These are phyloP conservation scores for Mormyrus proboscirostris DNA, from an alignment of 2,797 vertebrate species.

Conservation along the genomic window DNA sequence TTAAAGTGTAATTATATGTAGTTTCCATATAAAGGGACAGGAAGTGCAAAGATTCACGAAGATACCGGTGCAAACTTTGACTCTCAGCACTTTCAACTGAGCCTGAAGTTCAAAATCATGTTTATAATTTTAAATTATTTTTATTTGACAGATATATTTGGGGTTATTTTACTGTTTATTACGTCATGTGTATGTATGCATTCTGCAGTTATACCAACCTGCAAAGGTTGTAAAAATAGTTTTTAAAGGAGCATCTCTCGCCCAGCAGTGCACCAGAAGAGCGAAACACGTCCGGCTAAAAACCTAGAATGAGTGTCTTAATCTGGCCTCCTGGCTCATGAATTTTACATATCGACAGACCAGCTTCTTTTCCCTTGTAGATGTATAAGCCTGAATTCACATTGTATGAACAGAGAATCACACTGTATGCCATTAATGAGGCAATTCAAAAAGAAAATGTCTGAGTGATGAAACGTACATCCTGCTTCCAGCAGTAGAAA, in stretches of 20 bases:
- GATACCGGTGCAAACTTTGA: background rate
- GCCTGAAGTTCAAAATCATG: slow-evolving; percentile 33
- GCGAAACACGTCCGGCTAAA: background rate
- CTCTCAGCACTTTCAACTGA: background rate
- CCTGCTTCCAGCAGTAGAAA: background rate
- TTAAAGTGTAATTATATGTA: slow-evolving; percentile 12
- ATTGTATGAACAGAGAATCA: background rate
- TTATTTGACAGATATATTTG: slow-evolving; percentile 9
- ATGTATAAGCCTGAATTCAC: background rate
- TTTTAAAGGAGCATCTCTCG: background rate
- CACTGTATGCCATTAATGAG: background rate
- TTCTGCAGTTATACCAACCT: background rate
- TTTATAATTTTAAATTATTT: slow-evolving; percentile 59
- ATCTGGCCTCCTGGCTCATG: background rate
- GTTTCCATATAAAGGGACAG: background rate
- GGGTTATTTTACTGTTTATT: slow-evolving; percentile 6
- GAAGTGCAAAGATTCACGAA: background rate
- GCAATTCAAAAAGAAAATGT: background rate
- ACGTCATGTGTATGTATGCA: background rate
- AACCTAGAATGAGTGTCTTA: background rate
- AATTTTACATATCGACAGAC: background rate
- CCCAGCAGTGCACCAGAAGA: background rate
- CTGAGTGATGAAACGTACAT: background rate
- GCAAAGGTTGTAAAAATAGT: background rate
- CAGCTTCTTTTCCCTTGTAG: background rate